phyloP scores from a whole-genome alignment of 2,113 vertebrate species.

The Oreochromis niloticus region DNA sequence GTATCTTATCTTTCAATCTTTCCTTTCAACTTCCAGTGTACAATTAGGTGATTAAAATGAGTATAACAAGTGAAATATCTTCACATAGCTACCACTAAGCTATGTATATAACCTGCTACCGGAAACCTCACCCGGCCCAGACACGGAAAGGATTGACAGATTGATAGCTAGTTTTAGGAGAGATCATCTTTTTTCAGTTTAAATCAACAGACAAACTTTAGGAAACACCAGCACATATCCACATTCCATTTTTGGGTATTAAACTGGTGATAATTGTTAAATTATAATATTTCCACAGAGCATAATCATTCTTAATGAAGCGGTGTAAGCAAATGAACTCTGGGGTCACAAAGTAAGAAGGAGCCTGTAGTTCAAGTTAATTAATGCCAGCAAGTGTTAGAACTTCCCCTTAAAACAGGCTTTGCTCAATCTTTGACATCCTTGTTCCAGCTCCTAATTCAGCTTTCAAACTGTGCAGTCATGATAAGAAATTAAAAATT shows the following conservation, averaged over 20 bases:
- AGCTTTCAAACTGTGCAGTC: background rate
- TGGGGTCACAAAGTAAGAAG: background rate
- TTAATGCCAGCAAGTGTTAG: background rate
- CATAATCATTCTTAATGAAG: background rate
- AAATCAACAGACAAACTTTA: background rate
- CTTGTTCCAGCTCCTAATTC: background rate
- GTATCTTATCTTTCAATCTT: background rate
- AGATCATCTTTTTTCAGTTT: background rate
- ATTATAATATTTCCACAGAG: background rate
- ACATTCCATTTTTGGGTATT: background rate
- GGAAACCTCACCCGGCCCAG: too few species aligned
- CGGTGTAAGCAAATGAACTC: background rate
- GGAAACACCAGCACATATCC: background rate
- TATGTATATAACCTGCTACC: background rate
- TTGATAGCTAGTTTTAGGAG: background rate
- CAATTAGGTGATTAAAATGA: background rate
- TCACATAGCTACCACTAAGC: background rate
- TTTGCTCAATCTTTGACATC: background rate
- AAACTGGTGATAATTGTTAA: background rate
- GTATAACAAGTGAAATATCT: background rate
- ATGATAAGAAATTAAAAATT: background rate
- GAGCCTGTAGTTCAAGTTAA: background rate
- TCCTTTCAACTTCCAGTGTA: background rate
- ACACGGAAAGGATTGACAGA: too few species aligned
- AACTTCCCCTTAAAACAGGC: background rate